These are phyloP conservation scores for Brachionus koreanus DNA, from an alignment of 1,140 invertebrate genomes.

Conservation along the genomic window DNA sequence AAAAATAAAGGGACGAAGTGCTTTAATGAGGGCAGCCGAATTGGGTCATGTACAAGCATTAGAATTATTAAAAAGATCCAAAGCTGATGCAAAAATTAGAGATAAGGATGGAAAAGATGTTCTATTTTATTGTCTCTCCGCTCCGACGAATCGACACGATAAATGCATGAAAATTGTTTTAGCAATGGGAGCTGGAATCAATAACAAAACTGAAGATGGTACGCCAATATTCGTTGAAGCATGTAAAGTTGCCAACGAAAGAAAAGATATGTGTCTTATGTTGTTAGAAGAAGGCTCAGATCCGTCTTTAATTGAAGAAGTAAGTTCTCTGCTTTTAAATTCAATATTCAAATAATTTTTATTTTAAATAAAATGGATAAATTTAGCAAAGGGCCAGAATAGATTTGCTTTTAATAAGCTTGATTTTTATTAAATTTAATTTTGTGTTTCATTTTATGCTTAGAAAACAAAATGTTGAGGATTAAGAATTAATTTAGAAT, in stretches of 20 bases:
- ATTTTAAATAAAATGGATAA: too few species aligned
- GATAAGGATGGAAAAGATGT: slow-evolving; percentile 59
- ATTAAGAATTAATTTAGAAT: too few species aligned
- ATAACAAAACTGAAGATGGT: slow-evolving; percentile 54
- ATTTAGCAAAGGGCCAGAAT: too few species aligned
- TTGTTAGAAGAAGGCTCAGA: slow-evolving; percentile 55
- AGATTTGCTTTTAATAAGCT: too few species aligned
- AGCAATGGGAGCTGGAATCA: slow-evolving; percentile 54
- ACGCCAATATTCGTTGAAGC: slow-evolving; percentile 54
- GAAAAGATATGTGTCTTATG: slow-evolving; percentile 54
- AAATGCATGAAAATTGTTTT: slow-evolving; percentile 55
- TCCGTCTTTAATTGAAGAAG: slow-evolving; percentile 53
- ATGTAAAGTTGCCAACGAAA: slow-evolving; percentile 56
- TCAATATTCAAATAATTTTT: neutral
- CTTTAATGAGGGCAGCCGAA: slow-evolving; percentile 57
- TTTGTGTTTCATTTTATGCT: too few species aligned
- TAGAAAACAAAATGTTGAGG: too few species aligned
- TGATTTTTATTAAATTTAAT: too few species aligned
- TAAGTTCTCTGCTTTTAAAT: slow-evolving; percentile 36
- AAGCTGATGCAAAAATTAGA: slow-evolving; percentile 54
- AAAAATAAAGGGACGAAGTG: slow-evolving; percentile 52
- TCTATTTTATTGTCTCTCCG: slow-evolving; percentile 56
- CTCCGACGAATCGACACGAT: slow-evolving; percentile 54
- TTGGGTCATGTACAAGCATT: slow-evolving; percentile 57
- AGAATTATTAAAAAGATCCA: slow-evolving; percentile 52